Percentiles rank a stretch among this genome's conserved stretches.
phyloP scores from a whole-genome alignment of 2,888 invertebrate genomes.

The Hybos culiciformis region DNA sequence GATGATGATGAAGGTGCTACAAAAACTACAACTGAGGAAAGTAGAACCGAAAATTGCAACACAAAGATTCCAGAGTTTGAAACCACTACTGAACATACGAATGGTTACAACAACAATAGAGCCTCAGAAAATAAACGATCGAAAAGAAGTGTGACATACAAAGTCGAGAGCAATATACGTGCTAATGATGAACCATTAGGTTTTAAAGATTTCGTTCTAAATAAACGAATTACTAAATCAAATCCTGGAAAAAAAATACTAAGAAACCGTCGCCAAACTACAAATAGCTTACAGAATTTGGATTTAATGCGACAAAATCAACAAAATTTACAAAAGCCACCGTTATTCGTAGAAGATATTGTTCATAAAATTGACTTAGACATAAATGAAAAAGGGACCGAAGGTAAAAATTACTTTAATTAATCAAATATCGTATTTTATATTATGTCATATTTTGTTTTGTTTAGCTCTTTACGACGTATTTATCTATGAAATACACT shows the following conservation, averaged over 20 bases:
- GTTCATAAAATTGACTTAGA: slow-evolving; percentile 48
- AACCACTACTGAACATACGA: too few species aligned
- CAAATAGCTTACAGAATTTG: slow-evolving; percentile 13
- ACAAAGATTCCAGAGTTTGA: too few species aligned
- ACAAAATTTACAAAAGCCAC: slow-evolving; percentile 29
- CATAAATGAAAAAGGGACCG: slow-evolving; percentile 50
- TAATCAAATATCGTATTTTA: too few species aligned
- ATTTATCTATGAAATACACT: too few species aligned
- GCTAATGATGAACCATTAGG: slow-evolving; percentile 14
- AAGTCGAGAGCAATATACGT: slow-evolving; percentile 16
- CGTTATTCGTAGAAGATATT: slow-evolving; percentile 43
- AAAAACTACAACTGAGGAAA: too few species aligned
- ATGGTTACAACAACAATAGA: too few species aligned
- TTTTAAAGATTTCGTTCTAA: slow-evolving; percentile 18
- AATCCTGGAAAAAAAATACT: slow-evolving; percentile 17
- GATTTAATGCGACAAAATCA: slow-evolving; percentile 13
- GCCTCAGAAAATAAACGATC: slow-evolving; percentile 1
- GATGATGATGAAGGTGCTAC: slow-evolving; percentile 1
- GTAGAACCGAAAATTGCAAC: too few species aligned
- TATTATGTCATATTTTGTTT: too few species aligned
- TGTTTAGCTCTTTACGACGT: too few species aligned
- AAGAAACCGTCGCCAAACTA: slow-evolving; percentile 14
- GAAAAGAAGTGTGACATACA: slow-evolving; percentile 19
- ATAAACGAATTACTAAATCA: slow-evolving; percentile 23
- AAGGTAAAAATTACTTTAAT: too few species aligned